Conservation (phyloP, 2,797 vertebrate species). For the Artibeus lituratus region DNA sequence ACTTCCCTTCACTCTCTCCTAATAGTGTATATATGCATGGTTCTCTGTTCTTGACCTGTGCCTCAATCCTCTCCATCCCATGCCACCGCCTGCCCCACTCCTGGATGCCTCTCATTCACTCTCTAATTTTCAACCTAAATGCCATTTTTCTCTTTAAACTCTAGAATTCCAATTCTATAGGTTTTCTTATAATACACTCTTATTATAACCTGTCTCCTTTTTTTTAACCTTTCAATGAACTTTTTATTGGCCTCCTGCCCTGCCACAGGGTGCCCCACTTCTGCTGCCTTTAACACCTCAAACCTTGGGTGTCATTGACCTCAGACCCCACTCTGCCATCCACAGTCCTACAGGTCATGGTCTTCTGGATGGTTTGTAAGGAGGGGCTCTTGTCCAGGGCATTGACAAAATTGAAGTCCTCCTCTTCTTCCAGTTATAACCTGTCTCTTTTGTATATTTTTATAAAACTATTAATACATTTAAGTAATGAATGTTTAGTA, state of each 20-base stretch:
- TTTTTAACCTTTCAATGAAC: too few relatives aligned
- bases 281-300: too few relatives aligned
- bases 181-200: not conserved
- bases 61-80: not conserved
- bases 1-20: not conserved
- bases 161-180: not conserved
- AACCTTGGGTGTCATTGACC: too few relatives aligned
- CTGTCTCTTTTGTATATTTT: not conserved
- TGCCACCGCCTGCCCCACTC: not conserved
- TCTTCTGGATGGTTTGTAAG: too few relatives aligned
- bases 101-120: not conserved
- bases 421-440: too few relatives aligned
- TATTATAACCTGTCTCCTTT: not conserved
- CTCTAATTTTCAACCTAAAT: not conserved
- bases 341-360: too few relatives aligned
- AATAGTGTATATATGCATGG: not conserved
- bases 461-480: not conserved
- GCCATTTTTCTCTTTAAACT: not conserved
- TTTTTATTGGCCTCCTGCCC: too few relatives aligned
- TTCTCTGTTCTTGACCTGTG: not conserved
- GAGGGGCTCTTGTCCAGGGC: too few relatives aligned
- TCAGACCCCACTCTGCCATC: too few relatives aligned
- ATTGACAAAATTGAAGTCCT: too few relatives aligned
- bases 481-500: not conserved
- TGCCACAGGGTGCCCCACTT: too few relatives aligned